A percentile compares a stretch with the other conserved stretches of the same genome.
Conservation (phyloP, 2,113 vertebrate genomes). For the Osmerus eperlanus region DNA sequence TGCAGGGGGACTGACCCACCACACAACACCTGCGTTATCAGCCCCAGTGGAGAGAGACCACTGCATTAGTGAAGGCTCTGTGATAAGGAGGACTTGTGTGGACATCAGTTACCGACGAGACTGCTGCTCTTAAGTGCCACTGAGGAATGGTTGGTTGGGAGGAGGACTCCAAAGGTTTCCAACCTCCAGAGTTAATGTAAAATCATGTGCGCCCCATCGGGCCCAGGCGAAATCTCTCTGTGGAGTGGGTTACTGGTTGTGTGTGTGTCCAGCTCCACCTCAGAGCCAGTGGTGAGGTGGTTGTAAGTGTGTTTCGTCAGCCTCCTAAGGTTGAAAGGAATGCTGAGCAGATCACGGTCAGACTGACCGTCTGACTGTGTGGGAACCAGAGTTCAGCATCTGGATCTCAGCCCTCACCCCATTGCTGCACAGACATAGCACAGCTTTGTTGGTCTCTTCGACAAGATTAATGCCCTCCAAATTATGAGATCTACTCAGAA, state of each 20-base stretch:
- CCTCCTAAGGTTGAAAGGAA: not conserved
- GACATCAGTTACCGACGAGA: not conserved
- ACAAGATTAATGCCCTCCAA: slow-evolving; percentile 9
- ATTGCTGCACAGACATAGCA: slow-evolving; percentile 26
- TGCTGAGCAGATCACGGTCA: slow-evolving; percentile 37
- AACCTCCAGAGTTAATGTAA: not conserved
- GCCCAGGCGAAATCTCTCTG: not conserved
- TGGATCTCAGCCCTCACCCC: slow-evolving; percentile 47
- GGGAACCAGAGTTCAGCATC: slow-evolving; percentile 35
- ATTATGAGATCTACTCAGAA: no score
- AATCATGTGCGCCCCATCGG: not conserved
- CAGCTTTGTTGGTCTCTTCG: slow-evolving; percentile 16
- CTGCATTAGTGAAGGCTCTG: not conserved
- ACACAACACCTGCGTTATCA: slow-evolving; percentile 12
- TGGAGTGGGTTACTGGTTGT: not conserved
- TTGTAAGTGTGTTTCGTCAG: not conserved
- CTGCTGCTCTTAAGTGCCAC: not conserved
- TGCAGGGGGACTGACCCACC: not conserved
- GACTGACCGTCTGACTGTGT: slow-evolving; percentile 44
- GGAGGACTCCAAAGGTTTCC: not conserved
- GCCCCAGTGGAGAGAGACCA: not conserved
- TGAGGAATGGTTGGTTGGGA: not conserved
- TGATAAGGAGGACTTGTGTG: not conserved
- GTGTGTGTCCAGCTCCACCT: not conserved
- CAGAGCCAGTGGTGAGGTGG: not conserved